Evolutionary conservation across 2,888 invertebrate species (phyloP).

Genomic region (Saturnia japonica): DNA sequence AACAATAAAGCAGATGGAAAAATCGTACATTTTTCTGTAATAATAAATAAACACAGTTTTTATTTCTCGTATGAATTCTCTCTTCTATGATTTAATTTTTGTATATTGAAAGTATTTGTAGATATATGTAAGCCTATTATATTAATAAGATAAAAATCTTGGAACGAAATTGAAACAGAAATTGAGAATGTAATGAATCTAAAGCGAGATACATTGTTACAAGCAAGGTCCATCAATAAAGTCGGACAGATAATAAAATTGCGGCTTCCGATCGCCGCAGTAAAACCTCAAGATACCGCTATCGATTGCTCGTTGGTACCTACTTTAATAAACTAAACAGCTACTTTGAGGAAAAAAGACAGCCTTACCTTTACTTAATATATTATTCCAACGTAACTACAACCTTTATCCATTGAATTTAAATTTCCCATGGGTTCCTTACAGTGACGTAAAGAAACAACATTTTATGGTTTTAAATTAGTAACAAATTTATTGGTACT

Average conservation of each 20-base stretch:
- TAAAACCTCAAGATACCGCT: constrained; percentile 4
- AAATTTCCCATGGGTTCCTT: constrained; percentile 65
- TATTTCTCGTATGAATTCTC: neutral
- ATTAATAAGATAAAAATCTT: neutral
- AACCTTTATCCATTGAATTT: constrained; percentile 50
- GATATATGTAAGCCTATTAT: neutral
- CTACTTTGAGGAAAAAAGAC: constrained; percentile 10
- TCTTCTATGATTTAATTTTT: neutral
- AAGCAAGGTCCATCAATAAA: constrained; percentile 3
- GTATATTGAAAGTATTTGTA: neutral
- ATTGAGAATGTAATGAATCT: neutral
- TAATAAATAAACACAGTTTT: neutral
- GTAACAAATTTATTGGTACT: constrained; percentile 28
- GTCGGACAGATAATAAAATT: neutral
- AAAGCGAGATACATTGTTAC: neutral
- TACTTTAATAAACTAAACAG: constrained; percentile 18
- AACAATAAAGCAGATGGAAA: no score
- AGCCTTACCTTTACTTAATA: constrained; percentile 32
- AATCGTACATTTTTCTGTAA: no score
- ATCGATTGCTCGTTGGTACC: neutral
- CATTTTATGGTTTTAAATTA: constrained; percentile 45
- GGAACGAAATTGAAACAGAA: neutral
- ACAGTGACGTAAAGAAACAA: constrained; percentile 60
- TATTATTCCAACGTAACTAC: constrained; percentile 46
- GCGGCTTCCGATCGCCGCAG: neutral